Conservation (phyloP, 1,140 invertebrate species). For the Phymastichus coffea region DNA sequence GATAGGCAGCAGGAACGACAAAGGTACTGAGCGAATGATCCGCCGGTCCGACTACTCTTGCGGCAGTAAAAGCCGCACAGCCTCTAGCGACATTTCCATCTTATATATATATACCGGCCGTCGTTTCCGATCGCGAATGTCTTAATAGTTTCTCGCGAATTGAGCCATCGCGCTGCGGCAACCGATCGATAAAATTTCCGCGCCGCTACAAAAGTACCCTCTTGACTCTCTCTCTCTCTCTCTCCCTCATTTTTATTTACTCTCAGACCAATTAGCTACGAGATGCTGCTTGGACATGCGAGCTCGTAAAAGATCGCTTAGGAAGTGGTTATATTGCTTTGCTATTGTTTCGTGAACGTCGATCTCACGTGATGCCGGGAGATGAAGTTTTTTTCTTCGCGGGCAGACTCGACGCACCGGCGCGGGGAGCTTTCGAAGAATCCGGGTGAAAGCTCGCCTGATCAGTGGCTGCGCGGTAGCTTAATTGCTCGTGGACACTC, state of each 20-base stretch:
- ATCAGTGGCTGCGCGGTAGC: too few relatives aligned
- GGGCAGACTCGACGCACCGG: too few relatives aligned
- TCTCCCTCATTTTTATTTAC: background rate
- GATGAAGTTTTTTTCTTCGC: too few relatives aligned
- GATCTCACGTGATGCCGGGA: slow-evolving; percentile 7
- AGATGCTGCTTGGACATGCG: slow-evolving; percentile 5
- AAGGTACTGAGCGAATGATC: too few relatives aligned
- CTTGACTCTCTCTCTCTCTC: background rate
- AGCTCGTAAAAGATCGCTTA: slow-evolving; percentile 15
- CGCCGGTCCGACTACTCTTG: too few relatives aligned
- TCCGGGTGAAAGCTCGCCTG: too few relatives aligned
- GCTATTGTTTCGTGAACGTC: slow-evolving; percentile 11
- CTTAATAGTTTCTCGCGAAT: slow-evolving; percentile 25
- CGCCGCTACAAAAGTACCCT: background rate
- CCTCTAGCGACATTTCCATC: slow-evolving; percentile 7
- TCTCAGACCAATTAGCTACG: background rate
- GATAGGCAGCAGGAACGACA: too few relatives aligned
- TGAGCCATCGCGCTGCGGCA: slow-evolving; percentile 23
- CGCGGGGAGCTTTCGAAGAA: too few relatives aligned
- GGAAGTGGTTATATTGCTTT: slow-evolving; percentile 1
- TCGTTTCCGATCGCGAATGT: slow-evolving; percentile 3
- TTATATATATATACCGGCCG: too few relatives aligned
- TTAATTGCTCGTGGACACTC: too few relatives aligned
- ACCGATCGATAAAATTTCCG: slow-evolving; percentile 2
- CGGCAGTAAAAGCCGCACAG: too few relatives aligned